Base-by-base conservation (phyloP, 2,113 vertebrate species). In the Mungos mungo region DNA sequence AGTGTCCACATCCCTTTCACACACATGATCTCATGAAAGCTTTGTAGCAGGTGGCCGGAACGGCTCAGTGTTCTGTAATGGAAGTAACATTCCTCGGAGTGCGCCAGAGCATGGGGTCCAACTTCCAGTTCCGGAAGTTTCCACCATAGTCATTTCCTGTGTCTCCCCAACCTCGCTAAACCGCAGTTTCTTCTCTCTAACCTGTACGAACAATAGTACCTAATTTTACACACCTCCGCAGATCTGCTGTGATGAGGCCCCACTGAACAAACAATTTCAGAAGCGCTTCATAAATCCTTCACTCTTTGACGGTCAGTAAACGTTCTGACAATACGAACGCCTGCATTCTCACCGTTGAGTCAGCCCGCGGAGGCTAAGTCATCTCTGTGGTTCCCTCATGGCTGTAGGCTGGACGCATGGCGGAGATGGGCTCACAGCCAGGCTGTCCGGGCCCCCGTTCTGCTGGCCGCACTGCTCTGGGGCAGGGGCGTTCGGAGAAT, bases 381-480 rank as follows among this genome's bases (percentile, higher is more conserved):
- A 4, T 14, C 31, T 0, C 2, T 9, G 10, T 2, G 6, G 5
- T 57, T 45, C 77, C 23, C 14, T 27, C n/a, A 25, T 14, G 6
- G 14, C 2, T 21, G 60, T 6, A 9, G 60, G 4, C 14, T 0
- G 41, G 14, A 41, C n/a, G 27, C n/a, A 0, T 18, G 71, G 60
- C 72, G 5, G 25, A 85, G 60, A 14, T 5, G 27, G 52, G 5
- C 19, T 19, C 14, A 50, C 0, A 21, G 45, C 60, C 31, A 68
- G n/a, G 47, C 23, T 86, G 31, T 1, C 11, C 13, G 5, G 9
- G 1, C 6, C 60, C 35, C 33, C 0, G 0, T n/a, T 3, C 50
- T 5, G 60, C 1, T 1, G 0, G 18, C 54, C 47, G 29, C 29
- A 0, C 4, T 1, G 2, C 54, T 3, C 0, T 2, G n/a, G 31